These are phyloP conservation scores for Hydrochoerus hydrochaeris DNA, from an alignment of 2,113 vertebrate genomes.

Conservation along the genomic window DNA sequence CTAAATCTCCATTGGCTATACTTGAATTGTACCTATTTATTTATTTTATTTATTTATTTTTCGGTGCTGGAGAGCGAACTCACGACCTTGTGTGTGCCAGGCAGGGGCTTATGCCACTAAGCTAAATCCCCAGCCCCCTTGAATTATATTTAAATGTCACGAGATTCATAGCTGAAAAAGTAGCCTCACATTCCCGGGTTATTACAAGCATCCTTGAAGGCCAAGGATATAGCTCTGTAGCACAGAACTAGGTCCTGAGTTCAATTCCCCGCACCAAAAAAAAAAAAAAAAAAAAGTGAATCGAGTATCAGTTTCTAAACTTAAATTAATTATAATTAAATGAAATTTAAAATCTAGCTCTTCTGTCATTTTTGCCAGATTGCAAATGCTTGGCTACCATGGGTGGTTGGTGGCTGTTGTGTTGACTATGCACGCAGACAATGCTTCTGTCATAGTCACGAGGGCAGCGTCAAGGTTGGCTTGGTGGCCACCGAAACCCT, in stretches of 20 bases:
- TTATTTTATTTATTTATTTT: too few relatives aligned
- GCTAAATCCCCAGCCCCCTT: not conserved
- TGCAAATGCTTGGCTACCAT: not conserved
- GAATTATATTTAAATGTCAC: not conserved
- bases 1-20: not conserved
- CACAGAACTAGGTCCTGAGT: too few relatives aligned
- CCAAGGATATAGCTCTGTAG: too few relatives aligned
- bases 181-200: not conserved
- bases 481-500: not conserved
- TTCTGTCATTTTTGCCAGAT: not conserved
- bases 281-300: slow-evolving; percentile 29
- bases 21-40: not conserved
- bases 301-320: not conserved
- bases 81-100: too few relatives aligned
- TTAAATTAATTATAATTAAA: not conserved
- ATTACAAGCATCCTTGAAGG: not conserved
- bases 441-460: not conserved
- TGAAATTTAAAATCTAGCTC: not conserved
- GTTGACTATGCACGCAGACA: too few relatives aligned
- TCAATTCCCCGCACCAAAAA: too few relatives aligned
- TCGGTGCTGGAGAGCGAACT: too few relatives aligned
- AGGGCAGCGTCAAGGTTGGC: not conserved
- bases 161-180: slow-evolving; percentile 18
- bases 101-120: too few relatives aligned
- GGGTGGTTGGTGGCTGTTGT: not conserved